phyloP scores from a whole-genome alignment of 2,113 vertebrate species.

The Dermatemys mawii region DNA sequence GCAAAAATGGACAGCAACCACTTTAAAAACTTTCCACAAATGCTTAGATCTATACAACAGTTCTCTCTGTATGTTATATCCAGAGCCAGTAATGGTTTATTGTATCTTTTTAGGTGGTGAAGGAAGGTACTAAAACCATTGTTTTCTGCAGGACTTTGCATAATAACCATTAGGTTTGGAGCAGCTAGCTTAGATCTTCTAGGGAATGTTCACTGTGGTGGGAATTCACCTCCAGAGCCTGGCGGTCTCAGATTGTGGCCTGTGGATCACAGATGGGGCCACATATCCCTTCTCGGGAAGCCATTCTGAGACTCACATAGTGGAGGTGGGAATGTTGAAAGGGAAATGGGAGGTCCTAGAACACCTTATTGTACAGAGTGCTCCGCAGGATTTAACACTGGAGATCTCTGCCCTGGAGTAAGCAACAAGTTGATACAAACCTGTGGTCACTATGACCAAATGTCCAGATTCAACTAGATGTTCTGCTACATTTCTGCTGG shows the following conservation, averaged over 20 bases:
- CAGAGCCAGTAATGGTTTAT: slow-evolving; percentile 61
- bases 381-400: fast-evolving
- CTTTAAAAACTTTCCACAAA: slow-evolving; percentile 73
- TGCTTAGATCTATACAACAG: slow-evolving; percentile 57
- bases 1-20: slow-evolving; percentile 81
- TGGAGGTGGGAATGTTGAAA: neutral
- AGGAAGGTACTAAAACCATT: slow-evolving; percentile 22
- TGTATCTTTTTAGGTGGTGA: slow-evolving; percentile 30
- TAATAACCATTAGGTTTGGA: slow-evolving; percentile 39
- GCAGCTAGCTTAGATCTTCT: neutral
- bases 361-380: fast-evolving
- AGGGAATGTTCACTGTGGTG: neutral
- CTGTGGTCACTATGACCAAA: neutral
- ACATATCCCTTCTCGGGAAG: neutral
- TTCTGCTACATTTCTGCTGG: neutral
- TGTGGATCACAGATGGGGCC: neutral
- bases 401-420: fast-evolving
- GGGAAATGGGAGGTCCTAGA: neutral
- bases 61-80: slow-evolving; percentile 51
- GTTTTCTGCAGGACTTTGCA: slow-evolving; percentile 25
- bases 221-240: neutral
- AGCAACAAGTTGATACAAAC: neutral
- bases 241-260: neutral
- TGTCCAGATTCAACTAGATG: neutral
- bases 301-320: neutral